Evolutionary conservation across 2,888 invertebrate species (phyloP), one percentile per base, ranked within the genome.

Genomic region (Eristalinus aeneus): DNA sequence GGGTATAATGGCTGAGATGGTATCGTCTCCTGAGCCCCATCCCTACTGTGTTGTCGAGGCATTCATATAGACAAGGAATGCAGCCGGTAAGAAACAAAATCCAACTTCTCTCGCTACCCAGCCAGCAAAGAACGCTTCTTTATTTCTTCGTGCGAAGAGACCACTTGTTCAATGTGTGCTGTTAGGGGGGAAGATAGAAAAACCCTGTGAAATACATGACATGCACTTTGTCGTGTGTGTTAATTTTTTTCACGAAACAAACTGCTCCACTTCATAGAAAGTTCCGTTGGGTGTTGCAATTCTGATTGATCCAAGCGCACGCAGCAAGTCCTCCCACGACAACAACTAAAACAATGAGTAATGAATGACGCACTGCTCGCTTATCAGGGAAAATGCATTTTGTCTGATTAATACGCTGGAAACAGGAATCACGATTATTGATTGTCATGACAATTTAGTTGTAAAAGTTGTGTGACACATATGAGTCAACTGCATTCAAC

Each of bases 391-490:
- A 27, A 65, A 46, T 27, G 23, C 3, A 27, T 16, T 8, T 16
- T 46, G 8, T 10, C 34, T 34, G 34, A 34, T 6, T 34, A 34
- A 34, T 34, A 34, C 9, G 10, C 34, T 34, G 8, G 3, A 9
- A 34, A 10, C 8, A 2, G 9, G 1, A 46, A 46, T 1, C 8
- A 1, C 8, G 16, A 6, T 64, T 16, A n/a, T 46, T 16, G 27
- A 64, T 36, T 39, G 5, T 1, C 2, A 5, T 10, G 0, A n/a
- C 31, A 27, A 64, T 53, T 16, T 53, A 54, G 20, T 9, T 32
- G 16, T 53, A 31, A 67, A 67, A 16, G 20, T 20, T 54, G 53
- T 67, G 53, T 67, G 67, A 32, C 46, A 16, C 20, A 27, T 67
- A n/a, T 10, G 10, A 32, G 53, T 23, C 31, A 53, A 53, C 0